Base-by-base conservation (phyloP, 1,140 invertebrate genomes). In the Liolophura sinensis region DNA sequence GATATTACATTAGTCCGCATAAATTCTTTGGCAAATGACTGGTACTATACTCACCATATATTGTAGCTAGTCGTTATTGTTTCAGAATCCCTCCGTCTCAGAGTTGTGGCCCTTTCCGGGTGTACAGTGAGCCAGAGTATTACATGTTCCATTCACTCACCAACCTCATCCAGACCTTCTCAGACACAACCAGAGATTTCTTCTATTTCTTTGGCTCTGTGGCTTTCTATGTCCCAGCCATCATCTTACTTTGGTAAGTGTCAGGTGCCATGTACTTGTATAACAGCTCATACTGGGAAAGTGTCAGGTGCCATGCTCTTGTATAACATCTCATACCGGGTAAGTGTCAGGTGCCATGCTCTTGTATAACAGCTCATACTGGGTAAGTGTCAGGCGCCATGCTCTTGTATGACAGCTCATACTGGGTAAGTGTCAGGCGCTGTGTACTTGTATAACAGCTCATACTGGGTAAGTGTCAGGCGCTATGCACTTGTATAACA, bases 51-150 rank as follows among this genome's bases (percentile, higher is more conserved):
- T 25, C 3, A 3, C 52, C 9, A 25, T 3, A 54, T 25, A 22
- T 54, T 54, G 52, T 40, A 24, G 59, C 20, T 27, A 15, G 22
- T 40, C 1, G 15, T 24, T 72, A 40, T 66, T 57, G 14, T 65
- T 69, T 14, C 75, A 84, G 83, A 76, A 85, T 95, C n/a, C 76
- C 82, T 49, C 93, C 94, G 0, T 95, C 93, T 0, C 86, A 88
- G 68, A 89, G 89, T 9, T 96, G 93, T 79, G 94, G 94, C 0
- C 93, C 94, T 0, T 96, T 93, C 71, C 85, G 90, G 61, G 87
- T 87, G 0, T 85, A 90, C 4, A 70, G 81, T 50, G 47, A 0
- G 88, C 88, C 89, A 91, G 73, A 87, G 90, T 46, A 68, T 90
- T 54, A 82, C 0, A 90, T 91, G 60, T 94, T 92, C 90, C 79